A percentile compares a stretch with the other conserved stretches of the same genome.
These are phyloP conservation scores for Thumatha senex DNA, from an alignment of 2,888 invertebrate species.

Conservation along the genomic window DNA sequence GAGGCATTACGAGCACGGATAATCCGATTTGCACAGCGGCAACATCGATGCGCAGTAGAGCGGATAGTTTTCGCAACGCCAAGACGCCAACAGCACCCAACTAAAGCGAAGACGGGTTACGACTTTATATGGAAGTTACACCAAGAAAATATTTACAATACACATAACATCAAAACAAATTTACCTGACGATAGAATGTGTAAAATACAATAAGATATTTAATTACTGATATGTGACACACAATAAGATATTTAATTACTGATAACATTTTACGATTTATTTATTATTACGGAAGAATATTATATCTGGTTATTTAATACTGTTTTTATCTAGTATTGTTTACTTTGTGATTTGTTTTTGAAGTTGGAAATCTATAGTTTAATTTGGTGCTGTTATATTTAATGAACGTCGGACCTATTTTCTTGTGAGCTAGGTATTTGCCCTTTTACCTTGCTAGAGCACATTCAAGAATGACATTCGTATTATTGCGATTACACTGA, in stretches of 20 bases:
- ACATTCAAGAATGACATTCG: no score
- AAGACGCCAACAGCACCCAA: constrained; percentile 44
- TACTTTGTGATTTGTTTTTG: not conserved
- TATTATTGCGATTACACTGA: no score
- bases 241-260: not conserved
- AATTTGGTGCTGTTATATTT: not conserved
- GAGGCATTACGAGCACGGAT: constrained; percentile 54
- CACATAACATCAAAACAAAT: constrained; percentile 8
- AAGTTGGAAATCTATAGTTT: not conserved
- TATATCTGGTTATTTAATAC: not conserved
- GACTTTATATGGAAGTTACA: constrained; percentile 1
- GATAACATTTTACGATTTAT: not conserved
- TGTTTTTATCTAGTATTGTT: not conserved
- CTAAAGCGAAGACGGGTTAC: constrained; percentile 20
- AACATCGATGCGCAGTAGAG: constrained; percentile 68
- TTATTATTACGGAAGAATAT: not conserved
- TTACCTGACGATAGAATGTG: not conserved
- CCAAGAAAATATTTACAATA: not conserved
- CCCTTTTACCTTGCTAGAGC: no score
- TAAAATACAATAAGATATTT: not conserved
- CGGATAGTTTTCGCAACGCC: constrained; percentile 64
- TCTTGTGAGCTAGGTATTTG: not conserved
- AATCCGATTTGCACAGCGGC: constrained; percentile 58
- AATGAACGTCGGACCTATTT: not conserved
- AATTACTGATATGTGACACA: not conserved